phyloP scores from a whole-genome alignment of 2,797 vertebrate species.

The Spinus pinus region DNA sequence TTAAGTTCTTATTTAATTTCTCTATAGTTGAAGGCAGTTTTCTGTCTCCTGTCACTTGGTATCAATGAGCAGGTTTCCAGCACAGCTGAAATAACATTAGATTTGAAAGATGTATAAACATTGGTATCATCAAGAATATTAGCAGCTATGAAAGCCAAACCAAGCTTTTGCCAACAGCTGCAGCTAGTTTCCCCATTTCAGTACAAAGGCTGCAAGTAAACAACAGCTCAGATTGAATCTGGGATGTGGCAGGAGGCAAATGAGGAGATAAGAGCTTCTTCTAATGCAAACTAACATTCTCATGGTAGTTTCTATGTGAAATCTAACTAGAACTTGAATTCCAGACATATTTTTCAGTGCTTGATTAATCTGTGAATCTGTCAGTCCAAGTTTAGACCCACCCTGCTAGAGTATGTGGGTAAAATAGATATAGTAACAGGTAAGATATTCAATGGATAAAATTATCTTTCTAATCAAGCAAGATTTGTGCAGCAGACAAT shows the following conservation, averaged over 20 bases:
- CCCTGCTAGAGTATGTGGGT: background rate
- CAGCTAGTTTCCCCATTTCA: background rate
- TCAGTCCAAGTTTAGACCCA: background rate
- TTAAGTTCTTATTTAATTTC: background rate
- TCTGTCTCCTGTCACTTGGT: background rate
- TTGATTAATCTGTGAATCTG: background rate
- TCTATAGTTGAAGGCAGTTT: background rate
- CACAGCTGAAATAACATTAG: background rate
- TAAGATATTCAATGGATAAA: background rate
- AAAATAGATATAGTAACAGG: background rate
- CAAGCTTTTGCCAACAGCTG: background rate
- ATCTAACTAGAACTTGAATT: background rate
- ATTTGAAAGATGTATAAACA: slow-evolving; percentile 1
- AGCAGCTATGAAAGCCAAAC: slow-evolving; percentile 14
- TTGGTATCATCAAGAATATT: background rate
- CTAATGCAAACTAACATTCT: background rate
- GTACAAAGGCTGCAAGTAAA: background rate
- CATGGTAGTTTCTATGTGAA: background rate
- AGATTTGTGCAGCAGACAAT: background rate
- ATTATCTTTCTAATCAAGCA: background rate
- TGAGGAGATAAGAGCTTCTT: background rate
- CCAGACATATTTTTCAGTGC: background rate
- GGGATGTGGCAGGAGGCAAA: background rate
- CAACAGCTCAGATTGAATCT: background rate
- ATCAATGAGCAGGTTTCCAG: background rate